Conservation (phyloP, 2,888 invertebrate species). For the Drosophila borealis region DNA sequence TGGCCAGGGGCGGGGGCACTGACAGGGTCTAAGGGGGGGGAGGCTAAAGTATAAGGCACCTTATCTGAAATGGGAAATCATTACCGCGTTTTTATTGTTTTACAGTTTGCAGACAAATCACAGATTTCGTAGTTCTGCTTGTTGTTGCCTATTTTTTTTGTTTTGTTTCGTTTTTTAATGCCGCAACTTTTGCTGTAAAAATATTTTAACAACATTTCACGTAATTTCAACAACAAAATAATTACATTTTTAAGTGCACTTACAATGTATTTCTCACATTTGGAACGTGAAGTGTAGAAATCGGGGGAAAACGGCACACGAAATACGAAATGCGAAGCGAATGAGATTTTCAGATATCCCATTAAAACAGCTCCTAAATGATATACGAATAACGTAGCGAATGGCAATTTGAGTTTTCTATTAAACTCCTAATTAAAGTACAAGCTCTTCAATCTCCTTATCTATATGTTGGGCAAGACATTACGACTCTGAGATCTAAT, state of each 20-base stretch:
- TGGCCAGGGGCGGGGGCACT: neutral
- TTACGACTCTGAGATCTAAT: too few relatives aligned
- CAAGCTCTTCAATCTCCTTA: too few relatives aligned
- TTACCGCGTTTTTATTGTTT: conserved; percentile 74
- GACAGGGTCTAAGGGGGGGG: neutral
- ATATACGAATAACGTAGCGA: too few relatives aligned
- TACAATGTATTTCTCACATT: conserved; percentile 68
- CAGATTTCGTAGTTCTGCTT: conserved; percentile 42
- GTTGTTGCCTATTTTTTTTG: conserved; percentile 19
- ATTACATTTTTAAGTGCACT: conserved; percentile 74
- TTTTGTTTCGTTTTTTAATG: conserved; percentile 59
- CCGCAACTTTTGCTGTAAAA: conserved; percentile 73
- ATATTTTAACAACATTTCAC: conserved; percentile 75
- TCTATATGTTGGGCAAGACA: too few relatives aligned
- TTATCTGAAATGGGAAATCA: conserved; percentile 80
- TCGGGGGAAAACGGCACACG: conserved; percentile 10
- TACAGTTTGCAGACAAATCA: conserved; percentile 67
- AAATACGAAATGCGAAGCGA: too few relatives aligned
- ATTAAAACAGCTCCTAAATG: neutral
- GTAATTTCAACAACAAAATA: conserved; percentile 72
- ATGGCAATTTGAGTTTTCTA: too few relatives aligned
- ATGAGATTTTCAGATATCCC: too few relatives aligned
- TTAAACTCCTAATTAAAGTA: too few relatives aligned
- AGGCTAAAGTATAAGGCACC: conserved; percentile 55
- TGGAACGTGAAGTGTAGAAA: conserved; percentile 51